These are phyloP conservation scores for Cosmia trapezina DNA, from an alignment of 2,888 invertebrate genomes.

Conservation along the genomic window DNA sequence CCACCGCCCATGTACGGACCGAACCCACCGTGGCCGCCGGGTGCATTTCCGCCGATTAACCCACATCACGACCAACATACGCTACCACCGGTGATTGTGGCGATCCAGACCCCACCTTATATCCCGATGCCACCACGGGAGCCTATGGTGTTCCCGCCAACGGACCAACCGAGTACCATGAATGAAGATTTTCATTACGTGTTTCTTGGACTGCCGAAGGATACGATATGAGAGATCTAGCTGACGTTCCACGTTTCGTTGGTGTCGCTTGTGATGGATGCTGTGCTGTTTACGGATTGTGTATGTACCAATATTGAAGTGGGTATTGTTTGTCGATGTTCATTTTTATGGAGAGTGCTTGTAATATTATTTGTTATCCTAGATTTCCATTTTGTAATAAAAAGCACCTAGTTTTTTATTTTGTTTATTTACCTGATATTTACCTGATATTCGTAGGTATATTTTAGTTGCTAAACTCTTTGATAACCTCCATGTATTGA, in stretches of 20 bases:
- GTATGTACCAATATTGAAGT: not conserved
- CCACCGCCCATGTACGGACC: not conserved
- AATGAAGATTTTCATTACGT: conserved; percentile 69
- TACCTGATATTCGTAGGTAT: not conserved
- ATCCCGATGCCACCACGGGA: not conserved
- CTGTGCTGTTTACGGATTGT: conserved; percentile 6
- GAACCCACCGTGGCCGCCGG: not conserved
- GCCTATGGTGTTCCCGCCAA: not conserved
- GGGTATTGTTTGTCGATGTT: not conserved
- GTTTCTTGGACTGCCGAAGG: conserved; percentile 78
- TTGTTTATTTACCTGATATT: conserved; percentile 13
- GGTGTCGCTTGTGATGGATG: not conserved
- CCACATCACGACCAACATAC: conserved; percentile 3
- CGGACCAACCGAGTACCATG: not conserved
- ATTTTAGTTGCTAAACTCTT: conserved; percentile 1
- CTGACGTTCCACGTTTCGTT: not conserved
- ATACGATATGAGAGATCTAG: conserved; percentile 46
- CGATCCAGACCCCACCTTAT: too few species aligned
- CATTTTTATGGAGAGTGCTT: not conserved
- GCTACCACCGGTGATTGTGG: not conserved
- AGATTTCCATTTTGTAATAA: conserved; percentile 35
- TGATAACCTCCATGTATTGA: not conserved
- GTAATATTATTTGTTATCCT: conserved; percentile 10
- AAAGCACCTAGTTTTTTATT: conserved; percentile 20
- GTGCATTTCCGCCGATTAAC: not conserved